A percentile compares a stretch with the other conserved stretches of the same genome.
Conservation (phyloP, 2,113 vertebrate genomes). For the Equus przewalskii region DNA sequence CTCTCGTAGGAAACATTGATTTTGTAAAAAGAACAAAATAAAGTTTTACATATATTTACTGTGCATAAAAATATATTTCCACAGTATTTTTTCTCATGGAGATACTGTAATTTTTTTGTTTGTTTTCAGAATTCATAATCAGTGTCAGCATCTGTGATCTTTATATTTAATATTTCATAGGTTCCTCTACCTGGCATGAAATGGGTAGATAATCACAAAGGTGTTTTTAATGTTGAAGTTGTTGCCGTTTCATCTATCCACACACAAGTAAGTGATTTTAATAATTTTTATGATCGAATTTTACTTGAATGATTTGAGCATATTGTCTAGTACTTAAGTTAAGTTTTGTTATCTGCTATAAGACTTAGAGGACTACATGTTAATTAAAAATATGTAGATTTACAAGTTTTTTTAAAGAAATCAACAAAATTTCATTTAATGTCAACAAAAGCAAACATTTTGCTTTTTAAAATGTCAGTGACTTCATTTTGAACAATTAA, state of each 20-base stretch:
- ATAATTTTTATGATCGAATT: conserved; percentile 25
- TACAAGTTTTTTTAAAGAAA: conserved; percentile 38
- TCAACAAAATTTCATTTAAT: conserved; percentile 23
- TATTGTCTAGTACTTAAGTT: neutral
- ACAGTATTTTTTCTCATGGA: neutral
- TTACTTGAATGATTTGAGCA: conserved; percentile 19
- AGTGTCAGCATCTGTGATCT: neutral
- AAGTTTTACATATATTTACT: conserved; percentile 25
- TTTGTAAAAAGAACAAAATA: conserved; percentile 14
- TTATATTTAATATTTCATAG: conserved; percentile 84
- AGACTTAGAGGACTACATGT: neutral
- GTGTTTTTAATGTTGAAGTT: conserved; percentile 98
- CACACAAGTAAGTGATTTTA: conserved; percentile 92
- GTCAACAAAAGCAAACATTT: neutral
- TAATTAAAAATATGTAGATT: conserved; percentile 17
- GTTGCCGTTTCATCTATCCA: conserved; percentile 95
- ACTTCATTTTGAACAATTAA: conserved; percentile 53
- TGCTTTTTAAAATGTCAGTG: neutral
- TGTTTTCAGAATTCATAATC: neutral
- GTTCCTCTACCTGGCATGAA: conserved; percentile 99
- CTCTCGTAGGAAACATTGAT: conserved; percentile 21
- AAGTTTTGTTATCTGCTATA: neutral
- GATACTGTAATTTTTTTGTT: neutral
- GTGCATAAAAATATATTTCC: conserved; percentile 23
- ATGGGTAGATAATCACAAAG: conserved; percentile 99